Base-by-base conservation (phyloP, 2,113 vertebrate species). In the Bettongia penicillata region DNA sequence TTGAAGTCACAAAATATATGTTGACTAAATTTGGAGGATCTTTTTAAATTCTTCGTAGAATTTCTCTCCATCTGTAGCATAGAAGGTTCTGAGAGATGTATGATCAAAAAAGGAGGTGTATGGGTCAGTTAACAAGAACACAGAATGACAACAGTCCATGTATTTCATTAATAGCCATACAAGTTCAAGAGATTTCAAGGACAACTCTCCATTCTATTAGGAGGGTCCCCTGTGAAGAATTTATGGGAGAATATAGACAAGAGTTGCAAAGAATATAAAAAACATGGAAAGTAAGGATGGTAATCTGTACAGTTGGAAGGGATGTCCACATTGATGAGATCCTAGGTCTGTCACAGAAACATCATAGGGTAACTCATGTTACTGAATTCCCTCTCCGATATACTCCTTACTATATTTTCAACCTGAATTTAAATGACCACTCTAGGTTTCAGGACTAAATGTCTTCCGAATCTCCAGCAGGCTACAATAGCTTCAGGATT, bases 381-480 rank as follows among this genome's bases (percentile, higher is more conserved):
- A 47, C 53, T 61, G 23, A 94, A 84, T 84, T 90, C 47, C 51
- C 94, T 93, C 90, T 77, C 50, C 23, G 4, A 48, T 25, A 37
- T 91, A 37, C 16, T 26, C 84, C 53, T 23, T 77, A 14, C 19
- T n/a, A 19, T 90, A 53, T 91, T 93, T 95, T 91, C 68, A 93
- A 91, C 24, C 94, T 51, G 93, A 49, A 93, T 95, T 94, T 89
- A 84, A 93, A 92, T 47, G 43, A 90, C 89, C 89, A 61, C 95
- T 96, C 92, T 94, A 94, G n/a, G 31, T 95, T 94, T 52, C 49
- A 91, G 9, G 68, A 3, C 19, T 91, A 95, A 92, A 92, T 53
- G 51, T 84, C 94, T 96, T 37, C 57, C 90, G 37, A 52, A 91
- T 95, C 51, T 90, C 53, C 43, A 95, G 55, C 89, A 96, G 92